Base-by-base conservation (phyloP, 2,797 vertebrate species). In the Halcyon smyrnensis region DNA sequence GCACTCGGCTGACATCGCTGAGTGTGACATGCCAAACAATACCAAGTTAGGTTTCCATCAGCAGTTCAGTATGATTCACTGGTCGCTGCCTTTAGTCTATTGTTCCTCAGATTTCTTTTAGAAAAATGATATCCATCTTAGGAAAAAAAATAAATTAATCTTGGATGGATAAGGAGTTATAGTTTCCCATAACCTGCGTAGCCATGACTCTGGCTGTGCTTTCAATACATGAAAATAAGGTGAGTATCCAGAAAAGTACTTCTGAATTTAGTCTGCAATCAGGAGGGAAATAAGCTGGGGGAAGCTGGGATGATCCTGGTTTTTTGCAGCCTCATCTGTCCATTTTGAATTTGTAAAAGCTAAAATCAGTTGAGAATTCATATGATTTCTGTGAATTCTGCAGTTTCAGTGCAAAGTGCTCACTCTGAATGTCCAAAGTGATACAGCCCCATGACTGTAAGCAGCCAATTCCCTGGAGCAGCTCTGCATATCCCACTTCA, bases 201-300 rank as follows among this genome's bases (percentile, higher is more conserved):
- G 43, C 46, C 43, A 11, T 3, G 2, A 23, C 30, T 54, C 45
- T 48, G 36, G 18, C 20, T 30, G 23, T 59, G 53, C n/a, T 63
- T 80, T 65, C 0, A 0, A 1, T 32, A 13, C 0, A 1, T 50
- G 71, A 85, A 74, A 67, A 2, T 32, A 83, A 4, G 21, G 24
- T 45, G 56, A 41, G 20, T 36, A 41, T 37, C 16, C 41, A 53
- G 23, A 24, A 71, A 64, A 75, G 30, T 15, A 46, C 18, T 94
- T 83, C 51, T 50, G 53, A 76, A 16, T 68, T 92, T 70, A 71
- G 17, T 27, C 63, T 86, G 37, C 14, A 34, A 6, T 27, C n/a
- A 68, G 32, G 24, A 34, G 67, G 63, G 30, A 92, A 76, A 36
- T 0, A 76, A 8, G 5, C 16, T 56, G 48, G 9, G 39, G 15